Base-by-base conservation (phyloP, 2,797 vertebrate genomes). In the Pseudochirops corinnae region DNA sequence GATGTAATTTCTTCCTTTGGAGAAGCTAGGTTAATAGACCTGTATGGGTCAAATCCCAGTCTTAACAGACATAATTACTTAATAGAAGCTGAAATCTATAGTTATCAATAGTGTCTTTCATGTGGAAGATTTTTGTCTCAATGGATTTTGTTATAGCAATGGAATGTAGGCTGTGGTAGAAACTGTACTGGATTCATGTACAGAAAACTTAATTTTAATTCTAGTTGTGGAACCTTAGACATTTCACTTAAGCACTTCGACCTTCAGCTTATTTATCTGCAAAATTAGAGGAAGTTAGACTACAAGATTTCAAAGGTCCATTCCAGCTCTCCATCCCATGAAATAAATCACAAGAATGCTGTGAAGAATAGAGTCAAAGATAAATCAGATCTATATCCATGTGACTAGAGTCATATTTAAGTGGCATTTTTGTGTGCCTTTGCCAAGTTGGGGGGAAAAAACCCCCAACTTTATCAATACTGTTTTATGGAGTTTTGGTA, bases 381-480 rank as follows among this genome's bases (percentile, higher is more conserved):
- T 31, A 91, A 67, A 67, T 67, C 62, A 39, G 82, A 21, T 56
- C 56, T 56, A 53, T 5, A 33, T 74, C 18, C 18, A 74, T 39
- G n/a, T 6, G 67, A 24, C 0, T 74, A 39, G 14, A 74, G 33
- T 29, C 24, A 95, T 90, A 90, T 55, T 92, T 92, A 31, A 90
- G 92, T 90, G 91, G 29, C 52, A 96, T 94, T 93, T 95, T 5
- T 94, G 24, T 57, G 56, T 94, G 29, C 24, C 90, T 95, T 93
- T 52, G 46, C 57, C 91, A 24, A 52, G 0, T 91, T 13, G 55
- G 6, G 6, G 33, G 53, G 29, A 93, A 93, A n/a, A 18, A 33
- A 39, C 11, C 21, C 13, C 13, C 13, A 55, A 31, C 39, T 94
- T 94, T 9, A 90, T 26, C 55, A 46, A 26, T 28, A 31, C 24